phyloP scores from a whole-genome alignment of 2,888 invertebrate genomes.

The Andrena marginata region DNA sequence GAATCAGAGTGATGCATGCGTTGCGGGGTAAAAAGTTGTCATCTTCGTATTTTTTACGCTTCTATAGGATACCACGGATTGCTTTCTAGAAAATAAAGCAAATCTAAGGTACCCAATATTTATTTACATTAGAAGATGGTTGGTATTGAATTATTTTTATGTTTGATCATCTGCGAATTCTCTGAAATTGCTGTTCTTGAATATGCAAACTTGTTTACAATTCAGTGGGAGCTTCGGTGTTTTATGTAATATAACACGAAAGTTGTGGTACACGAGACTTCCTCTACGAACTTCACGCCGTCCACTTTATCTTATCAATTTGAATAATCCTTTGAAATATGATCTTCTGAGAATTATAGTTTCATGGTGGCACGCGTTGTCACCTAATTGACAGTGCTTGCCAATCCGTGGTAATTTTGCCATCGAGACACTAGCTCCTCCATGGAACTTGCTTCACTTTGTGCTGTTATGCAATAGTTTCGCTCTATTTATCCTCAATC shows the following conservation, averaged over 20 bases:
- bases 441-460: neutral
- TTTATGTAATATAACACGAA: too few relatives aligned
- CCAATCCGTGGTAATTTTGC: neutral
- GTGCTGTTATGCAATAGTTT: neutral
- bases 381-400: neutral
- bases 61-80: too few relatives aligned
- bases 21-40: too few relatives aligned
- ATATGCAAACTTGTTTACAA: too few relatives aligned
- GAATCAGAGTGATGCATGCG: neutral
- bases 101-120: too few relatives aligned
- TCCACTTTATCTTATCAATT: neutral
- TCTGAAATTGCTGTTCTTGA: too few relatives aligned
- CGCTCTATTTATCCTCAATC: conserved; percentile 17
- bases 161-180: neutral
- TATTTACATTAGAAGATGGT: too few relatives aligned
- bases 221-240: too few relatives aligned
- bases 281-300: neutral
- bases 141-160: neutral
- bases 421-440: neutral
- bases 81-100: too few relatives aligned
- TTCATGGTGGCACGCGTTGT: neutral
- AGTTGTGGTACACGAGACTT: neutral
- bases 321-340: conserved; percentile 13
- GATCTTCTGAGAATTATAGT: neutral
- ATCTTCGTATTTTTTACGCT: too few relatives aligned